Conservation (phyloP, 30 jellyfish, hydroid and myxozoan species). For the Aurelia aurita complex sp. Pacific region DNA sequence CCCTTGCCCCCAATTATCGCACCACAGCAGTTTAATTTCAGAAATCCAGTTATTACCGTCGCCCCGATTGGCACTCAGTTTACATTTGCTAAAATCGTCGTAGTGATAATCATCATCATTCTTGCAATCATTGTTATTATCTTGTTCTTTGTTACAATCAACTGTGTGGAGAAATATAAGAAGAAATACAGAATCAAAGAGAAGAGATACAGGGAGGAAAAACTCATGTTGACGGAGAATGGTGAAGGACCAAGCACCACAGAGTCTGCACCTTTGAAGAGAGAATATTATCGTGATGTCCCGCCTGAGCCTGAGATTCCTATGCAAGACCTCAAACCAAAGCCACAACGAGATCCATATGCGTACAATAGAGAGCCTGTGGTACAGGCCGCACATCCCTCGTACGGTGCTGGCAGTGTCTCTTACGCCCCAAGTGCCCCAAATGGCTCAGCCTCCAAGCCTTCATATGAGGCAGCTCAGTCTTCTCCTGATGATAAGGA, state of each 20-base stretch:
- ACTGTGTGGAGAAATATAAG: neutral
- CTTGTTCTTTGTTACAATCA: conserved; percentile 5
- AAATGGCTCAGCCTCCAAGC: no score
- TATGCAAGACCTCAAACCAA: no score
- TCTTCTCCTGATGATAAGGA: conserved; percentile 3
- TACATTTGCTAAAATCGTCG: neutral
- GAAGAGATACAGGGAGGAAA: neutral
- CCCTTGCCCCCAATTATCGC: conserved; percentile 25
- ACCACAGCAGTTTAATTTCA: conserved; percentile 29
- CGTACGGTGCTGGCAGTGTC: no score
- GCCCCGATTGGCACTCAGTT: conserved; percentile 27
- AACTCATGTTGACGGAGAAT: neutral
- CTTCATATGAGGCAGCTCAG: no score
- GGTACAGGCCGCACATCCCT: no score
- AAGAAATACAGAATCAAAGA: conserved; percentile 13
- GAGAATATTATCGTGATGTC: no score
- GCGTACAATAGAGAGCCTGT: no score
- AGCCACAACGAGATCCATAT: no score
- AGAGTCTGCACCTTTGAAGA: no score
- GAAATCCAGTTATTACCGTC: neutral
- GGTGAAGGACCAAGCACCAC: neutral
- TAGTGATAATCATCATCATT: conserved; percentile 7
- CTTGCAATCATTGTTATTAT: conserved; percentile 14
- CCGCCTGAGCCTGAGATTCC: no score
- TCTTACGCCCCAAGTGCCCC: no score